Evolutionary conservation across 2,888 invertebrate species (phyloP), one percentile per base, ranked within the genome.

Genomic region (Amblyjoppa fuscipennis): DNA sequence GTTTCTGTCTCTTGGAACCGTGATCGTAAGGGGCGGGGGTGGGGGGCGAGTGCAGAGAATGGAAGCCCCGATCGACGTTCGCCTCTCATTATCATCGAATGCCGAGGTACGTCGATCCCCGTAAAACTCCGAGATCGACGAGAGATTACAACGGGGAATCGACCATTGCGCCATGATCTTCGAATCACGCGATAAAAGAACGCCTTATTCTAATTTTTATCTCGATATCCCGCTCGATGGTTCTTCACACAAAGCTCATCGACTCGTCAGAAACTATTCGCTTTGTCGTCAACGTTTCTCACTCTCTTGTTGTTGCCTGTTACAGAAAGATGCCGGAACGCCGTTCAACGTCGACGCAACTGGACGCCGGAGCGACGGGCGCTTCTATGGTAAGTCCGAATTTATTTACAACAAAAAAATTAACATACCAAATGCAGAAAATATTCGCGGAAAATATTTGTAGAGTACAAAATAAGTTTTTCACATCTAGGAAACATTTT

Each of bases 71-170:
- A 78, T 84, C 77, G 84, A 81, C 84, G 84, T 84, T 84, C 77
- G 73, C 69, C 81, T 74, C 81, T 84, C 74, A 84, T 84, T 84
- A 84, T 84, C 84, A 78, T 84, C 78, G 77, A 81, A 78, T 69
- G 84, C 70, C 81, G 81, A 56, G 81, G 74, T 64, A 77, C 73
- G 74, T 70, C 69, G 59, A 59, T 28, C 59, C 11, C 59, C 16
- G 45, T 70, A 74, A 81, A 74, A 78, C 64, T 49, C 64, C 20
- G 45, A 49, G 41, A 59, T 59, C 59, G 13, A 28, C 59, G 28
- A 59, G 28, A 25, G 59, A 25, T 7, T 41, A 6, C 25, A 41
- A 38, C 41, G 20, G 45, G 64, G 64, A 74, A 84, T 84, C 81
- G 84, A 81, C 84, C 70, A 84, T 84, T 68, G 84, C 59, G 13